Evolutionary conservation across 2,888 invertebrate species (phyloP), one percentile per base, ranked within the genome.

Genomic region (Mechanitis messenoides): DNA sequence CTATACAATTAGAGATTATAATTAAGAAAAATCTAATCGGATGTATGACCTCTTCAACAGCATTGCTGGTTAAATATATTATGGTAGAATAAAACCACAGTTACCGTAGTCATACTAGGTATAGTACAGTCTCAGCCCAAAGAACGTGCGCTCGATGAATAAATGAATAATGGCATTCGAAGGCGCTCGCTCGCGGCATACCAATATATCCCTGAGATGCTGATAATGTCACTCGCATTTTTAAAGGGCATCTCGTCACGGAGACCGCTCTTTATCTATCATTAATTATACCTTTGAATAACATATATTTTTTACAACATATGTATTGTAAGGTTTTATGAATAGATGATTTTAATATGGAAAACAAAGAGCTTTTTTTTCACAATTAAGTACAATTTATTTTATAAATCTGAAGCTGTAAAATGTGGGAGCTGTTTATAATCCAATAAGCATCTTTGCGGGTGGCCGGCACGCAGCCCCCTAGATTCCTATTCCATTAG

Each of bases 401-500:
- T 46, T 33, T 58, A 6, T 55, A 58, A 38, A 35, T 46, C 56
- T 45, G 60, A 50, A 58, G 63, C 60, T 56, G 60, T 60, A 55
- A 62, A 58, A 62, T 58, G 60, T 62, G 64, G 62, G 69, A 75
- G 76, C 75, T 77, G 76, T 78, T 78, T 80, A 80, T 83, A 84
- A 81, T 84, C 79, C 81, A 84, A 83, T 84, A 85, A 81, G 79
- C 74, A 73, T 75, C 72, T 69, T 74, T 74, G 76, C 72, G 69
- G 74, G 71, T 72, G 75, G 76, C 61, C 68, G 72, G 73, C 69
- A 66, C 77, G 80, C 82, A 77, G 77, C 75, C 75, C 78, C 76
- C 76, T 74, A 77, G 83, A 86, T 87, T 85, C 85, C 81, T 81
- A 84, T 87, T 85, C 85, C 85, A 87, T 87, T 88, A 88, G 85